Evolutionary conservation across 2,888 invertebrate species (phyloP).

Genomic region (Agonum fuliginosum): DNA sequence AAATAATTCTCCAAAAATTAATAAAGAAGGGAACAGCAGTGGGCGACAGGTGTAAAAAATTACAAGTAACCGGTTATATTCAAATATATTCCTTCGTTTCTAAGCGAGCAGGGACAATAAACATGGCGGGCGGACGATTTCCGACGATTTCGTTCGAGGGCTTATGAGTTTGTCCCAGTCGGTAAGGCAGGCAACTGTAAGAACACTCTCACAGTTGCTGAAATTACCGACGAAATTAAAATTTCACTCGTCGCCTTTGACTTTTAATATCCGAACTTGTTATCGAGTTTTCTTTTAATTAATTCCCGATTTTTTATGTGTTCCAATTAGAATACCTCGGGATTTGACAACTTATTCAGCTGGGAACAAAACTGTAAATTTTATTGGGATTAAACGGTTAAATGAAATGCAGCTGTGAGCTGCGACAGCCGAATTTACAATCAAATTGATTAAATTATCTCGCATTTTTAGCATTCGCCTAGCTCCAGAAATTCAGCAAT

Average conservation of each 20-base stretch:
- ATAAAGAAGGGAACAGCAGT: slow-evolving; percentile 35
- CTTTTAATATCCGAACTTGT: slow-evolving; percentile 51
- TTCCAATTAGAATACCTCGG: slow-evolving; percentile 41
- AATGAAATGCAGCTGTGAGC: slow-evolving; percentile 1
- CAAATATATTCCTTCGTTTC: slow-evolving; percentile 40
- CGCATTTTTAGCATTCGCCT: neutral
- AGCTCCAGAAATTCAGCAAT: neutral
- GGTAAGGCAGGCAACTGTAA: slow-evolving; percentile 35
- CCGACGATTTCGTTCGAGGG: slow-evolving; percentile 8
- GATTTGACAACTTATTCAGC: slow-evolving; percentile 45
- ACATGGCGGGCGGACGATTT: slow-evolving; percentile 36
- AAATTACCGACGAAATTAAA: slow-evolving; percentile 54
- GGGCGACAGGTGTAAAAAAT: slow-evolving; percentile 35
- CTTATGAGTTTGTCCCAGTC: slow-evolving; percentile 32
- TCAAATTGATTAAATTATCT: slow-evolving; percentile 29
- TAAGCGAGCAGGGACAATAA: slow-evolving; percentile 20
- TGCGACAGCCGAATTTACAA: slow-evolving; percentile 2
- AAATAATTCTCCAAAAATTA: slow-evolving; percentile 42
- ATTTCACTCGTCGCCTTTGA: slow-evolving; percentile 41
- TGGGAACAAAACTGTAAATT: slow-evolving; percentile 33
- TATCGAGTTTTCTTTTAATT: slow-evolving; percentile 53
- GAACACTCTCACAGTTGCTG: slow-evolving; percentile 38
- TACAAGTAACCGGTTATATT: slow-evolving; percentile 44
- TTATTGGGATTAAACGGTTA: slow-evolving; percentile 33
- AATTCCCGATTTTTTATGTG: slow-evolving; percentile 49